phyloP scores from a whole-genome alignment of 2,888 invertebrate genomes.

The Allophyes oxyacanthae region DNA sequence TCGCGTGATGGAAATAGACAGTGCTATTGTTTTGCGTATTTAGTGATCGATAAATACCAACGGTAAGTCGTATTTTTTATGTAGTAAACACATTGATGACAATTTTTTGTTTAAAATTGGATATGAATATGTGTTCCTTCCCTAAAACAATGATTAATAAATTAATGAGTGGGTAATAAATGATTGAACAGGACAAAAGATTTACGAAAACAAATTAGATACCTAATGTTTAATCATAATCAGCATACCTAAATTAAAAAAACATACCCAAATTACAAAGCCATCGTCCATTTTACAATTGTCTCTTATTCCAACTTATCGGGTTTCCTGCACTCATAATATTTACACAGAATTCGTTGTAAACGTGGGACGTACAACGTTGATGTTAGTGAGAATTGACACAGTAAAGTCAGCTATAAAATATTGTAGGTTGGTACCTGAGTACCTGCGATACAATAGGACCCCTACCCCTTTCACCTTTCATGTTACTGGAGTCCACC shows the following conservation, averaged over 20 bases:
- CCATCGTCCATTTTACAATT: slow-evolving; percentile 35
- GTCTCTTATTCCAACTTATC: slow-evolving; percentile 31
- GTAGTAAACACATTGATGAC: too few relatives aligned
- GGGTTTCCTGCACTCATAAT: slow-evolving; percentile 38
- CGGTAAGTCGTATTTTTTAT: slow-evolving; percentile 59
- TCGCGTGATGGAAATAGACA: slow-evolving; percentile 69
- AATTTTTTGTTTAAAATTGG: too few relatives aligned
- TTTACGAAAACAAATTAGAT: too few relatives aligned
- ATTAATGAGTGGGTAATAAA: too few relatives aligned
- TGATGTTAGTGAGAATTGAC: slow-evolving; percentile 16
- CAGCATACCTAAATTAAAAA: too few relatives aligned
- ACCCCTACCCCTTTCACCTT: slow-evolving; percentile 24
- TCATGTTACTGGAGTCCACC: too few relatives aligned
- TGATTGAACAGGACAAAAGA: too few relatives aligned
- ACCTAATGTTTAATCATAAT: too few relatives aligned
- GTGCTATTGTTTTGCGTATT: slow-evolving; percentile 59
- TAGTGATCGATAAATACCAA: slow-evolving; percentile 59
- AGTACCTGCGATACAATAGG: slow-evolving; percentile 12
- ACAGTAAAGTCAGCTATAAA: slow-evolving; percentile 6
- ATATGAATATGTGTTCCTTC: too few relatives aligned
- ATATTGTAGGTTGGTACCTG: too few relatives aligned
- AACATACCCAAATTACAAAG: not conserved
- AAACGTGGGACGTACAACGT: slow-evolving; percentile 8
- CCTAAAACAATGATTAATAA: too few relatives aligned
- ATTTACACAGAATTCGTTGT: slow-evolving; percentile 22